phyloP scores from a whole-genome alignment of 2,113 vertebrate genomes.

The Cyanistes caeruleus region DNA sequence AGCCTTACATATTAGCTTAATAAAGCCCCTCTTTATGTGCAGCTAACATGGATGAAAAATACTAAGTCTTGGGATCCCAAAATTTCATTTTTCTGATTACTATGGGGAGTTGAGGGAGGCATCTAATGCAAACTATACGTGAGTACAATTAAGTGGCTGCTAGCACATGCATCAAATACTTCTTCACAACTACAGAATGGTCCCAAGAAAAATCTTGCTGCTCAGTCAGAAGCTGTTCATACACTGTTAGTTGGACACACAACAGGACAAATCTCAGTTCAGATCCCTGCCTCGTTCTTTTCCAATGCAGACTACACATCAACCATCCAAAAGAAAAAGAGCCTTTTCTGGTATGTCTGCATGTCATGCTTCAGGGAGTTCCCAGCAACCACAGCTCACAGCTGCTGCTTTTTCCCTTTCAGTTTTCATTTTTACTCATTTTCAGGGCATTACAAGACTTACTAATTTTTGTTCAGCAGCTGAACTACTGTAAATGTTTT shows the following conservation, averaged over 20 bases:
- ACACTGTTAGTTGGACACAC: neutral
- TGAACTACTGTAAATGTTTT: slow-evolving; percentile 29
- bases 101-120: neutral
- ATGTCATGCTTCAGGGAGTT: neutral
- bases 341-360: neutral
- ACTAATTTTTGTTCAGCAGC: slow-evolving; percentile 32
- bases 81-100: neutral
- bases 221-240: neutral
- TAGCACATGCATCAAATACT: neutral
- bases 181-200: neutral
- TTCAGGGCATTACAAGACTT: neutral
- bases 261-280: neutral
- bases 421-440: slow-evolving; percentile 28
- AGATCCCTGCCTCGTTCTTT: neutral
- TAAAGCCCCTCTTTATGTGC: neutral
- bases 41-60: neutral
- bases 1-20: neutral
- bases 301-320: neutral
- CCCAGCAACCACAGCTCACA: neutral
- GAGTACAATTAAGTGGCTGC: neutral
- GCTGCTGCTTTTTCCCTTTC: slow-evolving; percentile 11
- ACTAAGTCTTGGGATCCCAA: neutral
- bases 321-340: neutral
- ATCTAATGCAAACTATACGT: neutral
- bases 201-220: neutral